Conservation (phyloP, 2,113 vertebrate genomes). For the Todiramphus chloris region DNA sequence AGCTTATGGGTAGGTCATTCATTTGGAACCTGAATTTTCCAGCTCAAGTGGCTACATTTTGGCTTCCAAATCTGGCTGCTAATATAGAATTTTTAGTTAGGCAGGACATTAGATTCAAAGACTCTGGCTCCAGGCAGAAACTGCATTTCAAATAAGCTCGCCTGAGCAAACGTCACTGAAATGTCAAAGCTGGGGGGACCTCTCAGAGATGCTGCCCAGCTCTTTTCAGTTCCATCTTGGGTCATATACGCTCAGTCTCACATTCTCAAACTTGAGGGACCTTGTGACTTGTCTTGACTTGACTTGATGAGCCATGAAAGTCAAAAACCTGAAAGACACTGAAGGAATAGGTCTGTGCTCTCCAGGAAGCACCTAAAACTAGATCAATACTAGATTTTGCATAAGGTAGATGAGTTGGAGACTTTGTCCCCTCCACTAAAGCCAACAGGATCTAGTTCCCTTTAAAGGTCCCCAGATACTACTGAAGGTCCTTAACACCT, state of each 20-base stretch:
- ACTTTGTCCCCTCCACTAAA: neutral
- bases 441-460: neutral
- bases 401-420: neutral
- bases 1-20: neutral
- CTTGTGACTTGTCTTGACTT: too few relatives aligned
- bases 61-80: constrained; percentile 19
- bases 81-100: neutral
- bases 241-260: neutral
- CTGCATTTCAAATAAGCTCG: neutral
- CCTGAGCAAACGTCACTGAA: neutral
- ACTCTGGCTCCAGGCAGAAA: constrained; percentile 4
- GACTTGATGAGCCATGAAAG: neutral
- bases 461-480: neutral
- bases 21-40: constrained; percentile 1
- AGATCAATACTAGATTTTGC: neutral
- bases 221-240: neutral
- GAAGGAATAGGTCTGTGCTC: neutral
- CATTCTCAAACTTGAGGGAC: neutral
- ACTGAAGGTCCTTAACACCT: neutral
- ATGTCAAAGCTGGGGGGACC: neutral
- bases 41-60: neutral
- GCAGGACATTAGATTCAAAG: constrained; percentile 1
- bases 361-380: neutral
- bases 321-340: neutral
- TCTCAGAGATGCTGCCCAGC: neutral